phyloP scores from a whole-genome alignment of 2,113 vertebrate species.

The Larimichthys crocea region DNA sequence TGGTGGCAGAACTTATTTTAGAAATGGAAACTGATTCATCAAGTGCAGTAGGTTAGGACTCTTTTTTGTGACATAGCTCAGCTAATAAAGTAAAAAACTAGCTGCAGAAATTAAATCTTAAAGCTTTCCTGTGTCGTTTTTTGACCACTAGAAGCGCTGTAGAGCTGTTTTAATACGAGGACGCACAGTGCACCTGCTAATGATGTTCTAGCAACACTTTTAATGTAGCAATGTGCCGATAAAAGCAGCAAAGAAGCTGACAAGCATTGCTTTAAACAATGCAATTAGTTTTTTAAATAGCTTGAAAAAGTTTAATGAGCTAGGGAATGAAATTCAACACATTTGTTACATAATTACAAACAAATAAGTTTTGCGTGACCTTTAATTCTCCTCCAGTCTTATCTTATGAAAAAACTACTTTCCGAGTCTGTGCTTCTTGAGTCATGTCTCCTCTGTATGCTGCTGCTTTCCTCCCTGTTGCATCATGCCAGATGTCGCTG shows the following conservation, averaged over 20 bases:
- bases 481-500: constrained; percentile 31
- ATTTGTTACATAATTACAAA: not conserved
- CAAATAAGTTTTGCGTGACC: not conserved
- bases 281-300: too few species aligned
- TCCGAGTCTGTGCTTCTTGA: not conserved
- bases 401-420: not conserved
- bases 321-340: not conserved
- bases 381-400: not conserved
- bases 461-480: constrained; percentile 26
- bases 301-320: not conserved
- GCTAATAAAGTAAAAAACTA: too few species aligned
- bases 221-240: not conserved
- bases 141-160: not conserved
- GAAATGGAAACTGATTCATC: not conserved
- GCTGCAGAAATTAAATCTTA: not conserved
- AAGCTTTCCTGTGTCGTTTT: not conserved
- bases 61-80: too few species aligned
- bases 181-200: not conserved
- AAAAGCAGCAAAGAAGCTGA: not conserved
- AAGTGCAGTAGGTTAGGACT: too few species aligned
- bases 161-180: not conserved
- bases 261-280: not conserved
- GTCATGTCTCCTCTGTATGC: not conserved
- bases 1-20: not conserved
- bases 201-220: not conserved